Percentiles rank a stretch among this genome's conserved stretches.
These are phyloP conservation scores for Rhagium mordax DNA, from an alignment of 2,888 invertebrate species.

Conservation along the genomic window DNA sequence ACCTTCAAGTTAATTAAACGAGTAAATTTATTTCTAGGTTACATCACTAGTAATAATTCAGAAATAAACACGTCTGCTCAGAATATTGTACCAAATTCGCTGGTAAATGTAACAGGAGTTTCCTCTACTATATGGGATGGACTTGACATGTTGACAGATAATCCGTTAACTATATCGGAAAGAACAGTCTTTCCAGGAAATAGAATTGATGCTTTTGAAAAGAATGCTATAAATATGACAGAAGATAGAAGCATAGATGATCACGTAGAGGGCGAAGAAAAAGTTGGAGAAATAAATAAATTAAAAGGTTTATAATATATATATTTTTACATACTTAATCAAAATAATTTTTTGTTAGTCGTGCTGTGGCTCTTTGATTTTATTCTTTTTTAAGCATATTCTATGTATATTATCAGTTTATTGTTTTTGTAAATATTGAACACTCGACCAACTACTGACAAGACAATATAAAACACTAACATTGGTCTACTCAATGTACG, in stretches of 20 bases:
- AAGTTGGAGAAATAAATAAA: constrained; percentile 18
- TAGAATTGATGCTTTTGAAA: constrained; percentile 30
- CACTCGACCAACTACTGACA: no score
- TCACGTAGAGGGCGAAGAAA: constrained; percentile 23
- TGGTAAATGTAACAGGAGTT: constrained; percentile 58
- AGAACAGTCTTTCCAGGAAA: constrained; percentile 31
- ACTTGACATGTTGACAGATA: constrained; percentile 54
- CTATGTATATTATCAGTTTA: no score
- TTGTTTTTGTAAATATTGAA: no score
- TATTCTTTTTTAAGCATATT: no score
- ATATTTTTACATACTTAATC: neutral
- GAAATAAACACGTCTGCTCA: constrained; percentile 4
- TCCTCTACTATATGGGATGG: constrained; percentile 64
- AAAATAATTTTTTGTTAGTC: no score
- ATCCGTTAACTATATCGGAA: constrained; percentile 41
- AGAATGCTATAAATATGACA: constrained; percentile 30
- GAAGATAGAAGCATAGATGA: constrained; percentile 8
- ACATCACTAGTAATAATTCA: constrained; percentile 22
- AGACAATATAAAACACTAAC: no score
- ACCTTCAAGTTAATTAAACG: no score
- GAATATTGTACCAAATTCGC: constrained; percentile 38
- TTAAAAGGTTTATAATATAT: neutral
- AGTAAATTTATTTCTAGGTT: constrained; percentile 33
- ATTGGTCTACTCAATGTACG: no score
- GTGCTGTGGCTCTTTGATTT: no score